These are phyloP conservation scores for Choloepus hoffmanni DNA, from an alignment of 2,113 vertebrate species.

Conservation along the genomic window DNA sequence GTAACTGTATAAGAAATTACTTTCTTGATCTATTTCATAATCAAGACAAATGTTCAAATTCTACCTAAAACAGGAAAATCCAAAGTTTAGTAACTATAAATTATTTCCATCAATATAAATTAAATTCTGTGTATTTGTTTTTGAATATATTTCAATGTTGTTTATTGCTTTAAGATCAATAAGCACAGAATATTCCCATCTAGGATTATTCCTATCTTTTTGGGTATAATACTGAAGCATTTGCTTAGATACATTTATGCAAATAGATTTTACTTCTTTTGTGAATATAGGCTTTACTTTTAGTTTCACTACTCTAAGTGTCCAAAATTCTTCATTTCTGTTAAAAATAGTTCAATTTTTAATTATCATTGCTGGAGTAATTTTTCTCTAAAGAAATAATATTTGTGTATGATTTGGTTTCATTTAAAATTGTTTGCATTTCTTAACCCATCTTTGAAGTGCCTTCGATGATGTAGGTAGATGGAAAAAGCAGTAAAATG, in stretches of 20 bases:
- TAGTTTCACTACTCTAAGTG: background rate
- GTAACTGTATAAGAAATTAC: background rate
- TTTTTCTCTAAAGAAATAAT: background rate
- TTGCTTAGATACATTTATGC: background rate
- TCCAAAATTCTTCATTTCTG: background rate
- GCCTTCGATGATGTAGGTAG: background rate
- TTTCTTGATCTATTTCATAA: background rate
- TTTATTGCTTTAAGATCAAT: background rate
- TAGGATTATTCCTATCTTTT: background rate
- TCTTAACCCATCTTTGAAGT: background rate
- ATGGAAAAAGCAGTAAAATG: background rate
- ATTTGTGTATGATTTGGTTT: background rate
- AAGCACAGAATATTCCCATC: background rate
- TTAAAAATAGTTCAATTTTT: constrained; percentile 25
- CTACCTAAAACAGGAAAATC: background rate
- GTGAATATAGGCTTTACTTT: background rate
- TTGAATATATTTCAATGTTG: background rate
- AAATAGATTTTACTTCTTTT: background rate
- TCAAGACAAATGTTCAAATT: background rate
- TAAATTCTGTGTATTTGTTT: constrained; percentile 22
- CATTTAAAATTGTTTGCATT: background rate
- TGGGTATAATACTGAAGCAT: background rate
- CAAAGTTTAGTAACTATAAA: background rate
- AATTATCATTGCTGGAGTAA: background rate
- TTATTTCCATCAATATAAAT: background rate